Percentiles rank a stretch among this genome's conserved stretches.
Conservation (phyloP, 2,888 invertebrate species). For the Noctua janthina region DNA sequence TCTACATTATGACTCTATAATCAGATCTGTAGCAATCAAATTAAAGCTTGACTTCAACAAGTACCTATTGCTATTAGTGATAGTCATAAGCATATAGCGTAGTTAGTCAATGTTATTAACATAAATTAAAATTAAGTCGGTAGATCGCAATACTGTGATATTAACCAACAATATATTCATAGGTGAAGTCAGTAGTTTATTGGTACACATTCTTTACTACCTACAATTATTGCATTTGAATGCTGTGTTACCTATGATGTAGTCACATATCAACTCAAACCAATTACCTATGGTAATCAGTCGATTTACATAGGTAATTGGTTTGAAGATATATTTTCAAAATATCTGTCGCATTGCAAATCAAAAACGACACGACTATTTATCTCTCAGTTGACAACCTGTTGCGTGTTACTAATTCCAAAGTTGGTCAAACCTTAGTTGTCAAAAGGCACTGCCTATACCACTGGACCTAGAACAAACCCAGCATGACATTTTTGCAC, state of each 20-base stretch:
- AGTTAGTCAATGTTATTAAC: not conserved
- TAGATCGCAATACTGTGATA: not conserved
- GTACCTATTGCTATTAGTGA: not conserved
- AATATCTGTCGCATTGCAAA: not conserved
- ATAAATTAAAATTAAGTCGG: slow-evolving; percentile 1
- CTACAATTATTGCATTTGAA: not conserved
- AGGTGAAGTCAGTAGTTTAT: not conserved
- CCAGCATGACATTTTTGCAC: not conserved
- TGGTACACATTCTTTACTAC: not conserved
- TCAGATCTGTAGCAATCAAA: slow-evolving; percentile 1
- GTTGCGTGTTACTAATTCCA: not conserved
- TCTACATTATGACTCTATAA: not conserved
- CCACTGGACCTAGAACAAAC: too few species aligned
- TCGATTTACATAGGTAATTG: slow-evolving; percentile 1
- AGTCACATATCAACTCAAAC: too few species aligned
- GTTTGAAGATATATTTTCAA: not conserved
- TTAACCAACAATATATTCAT: not conserved
- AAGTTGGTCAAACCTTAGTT: not conserved
- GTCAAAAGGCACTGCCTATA: not conserved
- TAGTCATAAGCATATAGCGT: not conserved
- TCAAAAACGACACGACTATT: not conserved
- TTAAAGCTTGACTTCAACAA: not conserved
- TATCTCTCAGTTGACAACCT: not conserved
- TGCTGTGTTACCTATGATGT: not conserved
- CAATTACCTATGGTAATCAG: too few species aligned